Base-by-base conservation (phyloP, 2,797 vertebrate genomes). In the Malacoraja senta region DNA sequence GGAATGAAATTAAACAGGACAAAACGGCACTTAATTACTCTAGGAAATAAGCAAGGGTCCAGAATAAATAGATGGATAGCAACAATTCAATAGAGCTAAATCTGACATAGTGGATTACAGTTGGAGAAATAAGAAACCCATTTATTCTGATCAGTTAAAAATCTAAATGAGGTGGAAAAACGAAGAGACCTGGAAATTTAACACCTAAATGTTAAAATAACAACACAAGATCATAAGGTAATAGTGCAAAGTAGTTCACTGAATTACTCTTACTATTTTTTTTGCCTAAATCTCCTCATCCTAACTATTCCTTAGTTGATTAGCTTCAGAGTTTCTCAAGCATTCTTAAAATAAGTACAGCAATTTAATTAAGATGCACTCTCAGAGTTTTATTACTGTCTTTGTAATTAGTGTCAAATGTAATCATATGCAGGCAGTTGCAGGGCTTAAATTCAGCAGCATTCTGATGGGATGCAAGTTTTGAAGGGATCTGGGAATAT, bases 341-440 rank as follows among this genome's bases (percentile, higher is more conserved):
- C 84, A 35, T 68, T 58, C 38, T 92, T 29, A 74, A 74, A 76
- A 76, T 29, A 13, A 92, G 44, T 29, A 74, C 68, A 76, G 71
- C 90, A 92, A 92, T 74, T 53, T 91, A 71, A 91, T 72, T 74
- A 74, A 91, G 71, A 74, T 26, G 32, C 24, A 26, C 26, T 58
- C 58, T 61, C 83, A 17, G 88, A 91, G 90, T n/a, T 74, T 53
- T 92, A 74, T 38, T 29, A 8, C 15, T 44, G 38, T 24, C 68
- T 92, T 76, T 53, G 24, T 68, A 76, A 92, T 92, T 92, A 74
- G 44, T 92, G 90, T 76, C 90, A 74, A 76, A 44, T 92, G 90
- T 76, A 74, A 92, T 76, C 58, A 72, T 38, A 53, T 24, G 21
- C 6, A 24, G 7, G 15, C 12, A 91, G 71, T 74, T 53, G 29